phyloP scores from a whole-genome alignment of 92 coral and sea anemone species.

The Bergia sp. region DNA sequence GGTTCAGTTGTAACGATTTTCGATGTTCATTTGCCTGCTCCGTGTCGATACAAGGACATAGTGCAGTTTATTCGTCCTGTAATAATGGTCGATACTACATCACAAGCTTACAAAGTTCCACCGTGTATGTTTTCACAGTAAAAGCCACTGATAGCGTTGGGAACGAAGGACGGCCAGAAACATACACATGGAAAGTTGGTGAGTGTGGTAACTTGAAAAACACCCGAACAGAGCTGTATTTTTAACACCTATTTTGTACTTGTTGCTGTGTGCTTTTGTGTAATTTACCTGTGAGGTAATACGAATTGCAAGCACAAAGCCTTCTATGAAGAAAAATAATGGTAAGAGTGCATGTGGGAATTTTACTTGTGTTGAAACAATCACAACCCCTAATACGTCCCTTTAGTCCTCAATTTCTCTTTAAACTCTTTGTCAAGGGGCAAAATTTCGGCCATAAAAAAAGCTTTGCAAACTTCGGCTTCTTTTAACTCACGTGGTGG shows the following conservation, averaged over 20 bases:
- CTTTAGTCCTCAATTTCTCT: too few relatives aligned
- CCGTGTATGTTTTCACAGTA: conserved; percentile 61
- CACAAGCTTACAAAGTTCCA: conserved; percentile 53
- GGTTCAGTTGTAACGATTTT: conserved; percentile 61
- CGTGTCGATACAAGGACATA: conserved; percentile 38
- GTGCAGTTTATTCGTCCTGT: conserved; percentile 52
- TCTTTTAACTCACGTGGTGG: too few relatives aligned
- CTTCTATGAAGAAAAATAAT: too few relatives aligned
- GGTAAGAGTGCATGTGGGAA: too few relatives aligned
- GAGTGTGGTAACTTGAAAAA: background rate
- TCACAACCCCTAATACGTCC: too few relatives aligned
- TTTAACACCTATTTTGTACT: background rate
- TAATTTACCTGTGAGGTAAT: background rate
- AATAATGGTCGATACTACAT: conserved; percentile 46
- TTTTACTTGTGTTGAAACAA: too few relatives aligned
- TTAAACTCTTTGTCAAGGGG: too few relatives aligned
- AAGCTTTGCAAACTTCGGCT: too few relatives aligned
- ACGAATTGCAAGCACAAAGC: too few relatives aligned
- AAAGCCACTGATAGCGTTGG: conserved; percentile 77
- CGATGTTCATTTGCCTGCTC: conserved; percentile 58
- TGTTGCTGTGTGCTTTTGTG: background rate
- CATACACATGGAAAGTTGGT: conserved; percentile 77
- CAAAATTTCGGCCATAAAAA: too few relatives aligned
- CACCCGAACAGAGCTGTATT: too few relatives aligned
- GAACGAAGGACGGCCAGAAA: conserved; percentile 58